A percentile compares a stretch with the other conserved stretches of the same genome.
Evolutionary conservation across 2,797 vertebrate species (phyloP).

Genomic region (Crenuchus spilurus): DNA sequence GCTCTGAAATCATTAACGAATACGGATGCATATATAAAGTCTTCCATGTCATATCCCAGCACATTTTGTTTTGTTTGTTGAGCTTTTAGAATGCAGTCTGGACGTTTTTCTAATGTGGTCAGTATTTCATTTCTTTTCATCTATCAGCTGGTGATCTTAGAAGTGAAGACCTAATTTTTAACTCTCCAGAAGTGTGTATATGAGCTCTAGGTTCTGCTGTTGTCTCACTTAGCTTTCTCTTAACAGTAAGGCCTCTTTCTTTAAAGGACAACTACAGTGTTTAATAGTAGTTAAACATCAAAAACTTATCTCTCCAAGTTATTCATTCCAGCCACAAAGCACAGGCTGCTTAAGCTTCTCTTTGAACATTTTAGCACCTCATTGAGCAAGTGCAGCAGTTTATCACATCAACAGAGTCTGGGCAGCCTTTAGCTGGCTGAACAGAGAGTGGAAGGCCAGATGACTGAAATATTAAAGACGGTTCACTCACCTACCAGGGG

Average conservation of each 20-base stretch:
- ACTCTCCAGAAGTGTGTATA: too few species aligned
- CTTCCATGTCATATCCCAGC: too few species aligned
- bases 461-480: slow-evolving; percentile 66
- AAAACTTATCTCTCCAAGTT: background rate
- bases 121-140: too few species aligned
- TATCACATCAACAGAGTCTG: slow-evolving; percentile 31
- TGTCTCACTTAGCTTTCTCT: background rate
- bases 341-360: background rate
- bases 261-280: background rate
- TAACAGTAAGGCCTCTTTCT: background rate
- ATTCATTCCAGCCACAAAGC: slow-evolving; percentile 5
- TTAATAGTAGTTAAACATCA: background rate
- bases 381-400: slow-evolving; percentile 3
- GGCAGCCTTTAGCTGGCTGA: slow-evolving; percentile 15
- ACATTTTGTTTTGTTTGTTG: too few species aligned
- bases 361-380: slow-evolving; percentile 3
- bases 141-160: too few species aligned
- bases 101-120: too few species aligned
- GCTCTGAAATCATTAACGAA: too few species aligned
- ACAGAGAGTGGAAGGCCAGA: slow-evolving; percentile 16
- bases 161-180: too few species aligned
- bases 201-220: too few species aligned
- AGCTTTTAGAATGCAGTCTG: too few species aligned
- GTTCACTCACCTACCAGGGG: slow-evolving; percentile 45
- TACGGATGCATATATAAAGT: too few species aligned